Percentiles rank a stretch among this genome's conserved stretches.
Conservation (phyloP, 1,140 invertebrate genomes). For the Plectus sambesii region DNA sequence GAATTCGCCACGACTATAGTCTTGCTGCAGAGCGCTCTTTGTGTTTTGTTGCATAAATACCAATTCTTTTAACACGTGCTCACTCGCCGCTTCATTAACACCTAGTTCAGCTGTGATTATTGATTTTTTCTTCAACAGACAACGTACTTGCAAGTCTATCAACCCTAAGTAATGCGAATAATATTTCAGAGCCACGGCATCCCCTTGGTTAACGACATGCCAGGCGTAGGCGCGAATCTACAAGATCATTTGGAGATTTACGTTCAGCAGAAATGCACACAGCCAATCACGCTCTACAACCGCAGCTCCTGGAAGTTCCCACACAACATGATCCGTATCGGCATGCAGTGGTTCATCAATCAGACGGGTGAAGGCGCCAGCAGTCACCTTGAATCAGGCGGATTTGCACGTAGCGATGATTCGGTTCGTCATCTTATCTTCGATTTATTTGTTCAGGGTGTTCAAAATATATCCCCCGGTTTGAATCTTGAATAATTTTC, state of each 20-base stretch:
- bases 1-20: too few relatives aligned
- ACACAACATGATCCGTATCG: slow-evolving; percentile 51
- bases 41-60: too few relatives aligned
- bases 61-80: too few relatives aligned
- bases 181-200: slow-evolving; percentile 29
- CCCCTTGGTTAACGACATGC: slow-evolving; percentile 37
- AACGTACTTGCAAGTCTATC: not conserved
- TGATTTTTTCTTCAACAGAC: too few relatives aligned
- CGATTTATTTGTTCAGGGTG: slow-evolving; percentile 15
- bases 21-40: too few relatives aligned
- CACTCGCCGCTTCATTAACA: too few relatives aligned
- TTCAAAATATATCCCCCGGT: too few relatives aligned
- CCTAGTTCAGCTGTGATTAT: too few relatives aligned
- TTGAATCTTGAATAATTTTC: too few relatives aligned
- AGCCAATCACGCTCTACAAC: slow-evolving; percentile 51
- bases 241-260: slow-evolving; percentile 48
- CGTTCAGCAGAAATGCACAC: slow-evolving; percentile 49
- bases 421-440: slow-evolving; percentile 15
- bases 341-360: slow-evolving; percentile 50
- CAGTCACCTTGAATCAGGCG: slow-evolving; percentile 51
- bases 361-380: slow-evolving; percentile 48
- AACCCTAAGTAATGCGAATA: too few relatives aligned
- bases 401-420: slow-evolving; percentile 47
- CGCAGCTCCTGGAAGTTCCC: slow-evolving; percentile 52
- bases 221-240: slow-evolving; percentile 41